These are phyloP conservation scores for Monopis laevigella DNA, from an alignment of 2,888 invertebrate genomes.

Conservation along the genomic window DNA sequence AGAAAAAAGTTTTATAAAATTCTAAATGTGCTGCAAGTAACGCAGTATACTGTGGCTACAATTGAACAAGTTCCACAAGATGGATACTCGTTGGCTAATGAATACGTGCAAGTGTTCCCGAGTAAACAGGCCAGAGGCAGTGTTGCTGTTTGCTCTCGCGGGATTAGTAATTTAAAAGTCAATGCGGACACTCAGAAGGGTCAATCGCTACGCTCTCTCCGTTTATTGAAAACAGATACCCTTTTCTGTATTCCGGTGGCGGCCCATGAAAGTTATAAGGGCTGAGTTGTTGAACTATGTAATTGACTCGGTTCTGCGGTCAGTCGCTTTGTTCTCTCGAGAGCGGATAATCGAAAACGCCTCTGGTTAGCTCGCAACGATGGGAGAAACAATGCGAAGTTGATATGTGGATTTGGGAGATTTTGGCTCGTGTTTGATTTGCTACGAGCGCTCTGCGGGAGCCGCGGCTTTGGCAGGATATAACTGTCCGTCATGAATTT, in stretches of 20 bases:
- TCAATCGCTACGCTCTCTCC: slow-evolving; percentile 56
- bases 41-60: neutral
- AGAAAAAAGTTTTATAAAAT: neutral
- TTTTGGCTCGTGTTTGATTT: slow-evolving; percentile 64
- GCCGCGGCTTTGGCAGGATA: slow-evolving; percentile 55
- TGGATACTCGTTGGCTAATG: slow-evolving; percentile 36
- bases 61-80: neutral
- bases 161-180: slow-evolving; percentile 69
- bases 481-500: slow-evolving; percentile 19
- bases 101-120: slow-evolving; percentile 62
- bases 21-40: neutral
- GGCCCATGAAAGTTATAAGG: slow-evolving; percentile 65
- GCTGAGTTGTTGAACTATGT: slow-evolving; percentile 68
- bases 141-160: slow-evolving; percentile 58
- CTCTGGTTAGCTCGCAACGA: slow-evolving; percentile 58
- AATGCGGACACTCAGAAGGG: slow-evolving; percentile 66
- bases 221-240: slow-evolving; percentile 66
- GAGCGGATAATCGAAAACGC: slow-evolving; percentile 65
- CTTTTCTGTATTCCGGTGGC: slow-evolving; percentile 65
- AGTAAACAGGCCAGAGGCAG: slow-evolving; percentile 53
- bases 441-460: slow-evolving; percentile 62
- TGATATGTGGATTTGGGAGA: slow-evolving; percentile 62
- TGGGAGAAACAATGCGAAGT: slow-evolving; percentile 62
- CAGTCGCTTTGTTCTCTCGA: slow-evolving; percentile 60
- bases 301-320: slow-evolving; percentile 66